Conservation (phyloP, 1,140 invertebrate species). For the Calliopsis andreniformis region DNA sequence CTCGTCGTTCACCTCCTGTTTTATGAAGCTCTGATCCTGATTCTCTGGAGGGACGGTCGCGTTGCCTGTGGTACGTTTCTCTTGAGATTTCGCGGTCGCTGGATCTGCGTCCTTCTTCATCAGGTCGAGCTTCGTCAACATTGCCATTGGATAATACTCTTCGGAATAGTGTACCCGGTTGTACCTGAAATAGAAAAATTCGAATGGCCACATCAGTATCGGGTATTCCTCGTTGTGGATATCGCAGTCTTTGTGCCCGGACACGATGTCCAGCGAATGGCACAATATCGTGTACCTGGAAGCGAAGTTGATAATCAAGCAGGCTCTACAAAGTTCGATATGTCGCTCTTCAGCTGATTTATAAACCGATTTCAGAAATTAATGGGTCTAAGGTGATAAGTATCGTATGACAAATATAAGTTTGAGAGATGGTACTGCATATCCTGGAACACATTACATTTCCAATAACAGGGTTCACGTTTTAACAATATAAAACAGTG, state of each 20-base stretch:
- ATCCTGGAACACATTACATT: background rate
- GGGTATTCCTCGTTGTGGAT: slow-evolving; percentile 32
- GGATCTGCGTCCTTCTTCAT: slow-evolving; percentile 65
- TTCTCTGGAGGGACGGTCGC: background rate
- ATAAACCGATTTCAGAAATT: no score
- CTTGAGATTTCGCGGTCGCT: slow-evolving; percentile 21
- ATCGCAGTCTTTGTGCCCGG: slow-evolving; percentile 33
- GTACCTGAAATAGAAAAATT: slow-evolving; percentile 79
- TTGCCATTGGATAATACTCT: slow-evolving; percentile 71
- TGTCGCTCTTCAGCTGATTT: background rate
- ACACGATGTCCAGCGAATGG: slow-evolving; percentile 32
- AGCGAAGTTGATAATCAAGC: slow-evolving; percentile 19
- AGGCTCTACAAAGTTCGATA: slow-evolving; percentile 5
- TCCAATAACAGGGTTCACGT: background rate
- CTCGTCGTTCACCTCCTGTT: slow-evolving; percentile 56
- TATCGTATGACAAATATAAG: background rate
- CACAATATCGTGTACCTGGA: slow-evolving; percentile 55
- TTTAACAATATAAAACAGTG: slow-evolving; percentile 8
- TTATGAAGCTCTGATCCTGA: slow-evolving; percentile 51
- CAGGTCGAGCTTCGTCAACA: slow-evolving; percentile 73
- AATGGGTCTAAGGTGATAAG: background rate
- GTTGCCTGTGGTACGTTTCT: background rate
- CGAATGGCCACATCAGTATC: slow-evolving; percentile 69
- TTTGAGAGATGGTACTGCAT: background rate
- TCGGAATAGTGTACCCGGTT: slow-evolving; percentile 68